Percentiles rank a stretch among this genome's conserved stretches.
phyloP scores from a whole-genome alignment of 30 jellyfish, hydroid and myxozoan genomes.

The Mastigias papua region DNA sequence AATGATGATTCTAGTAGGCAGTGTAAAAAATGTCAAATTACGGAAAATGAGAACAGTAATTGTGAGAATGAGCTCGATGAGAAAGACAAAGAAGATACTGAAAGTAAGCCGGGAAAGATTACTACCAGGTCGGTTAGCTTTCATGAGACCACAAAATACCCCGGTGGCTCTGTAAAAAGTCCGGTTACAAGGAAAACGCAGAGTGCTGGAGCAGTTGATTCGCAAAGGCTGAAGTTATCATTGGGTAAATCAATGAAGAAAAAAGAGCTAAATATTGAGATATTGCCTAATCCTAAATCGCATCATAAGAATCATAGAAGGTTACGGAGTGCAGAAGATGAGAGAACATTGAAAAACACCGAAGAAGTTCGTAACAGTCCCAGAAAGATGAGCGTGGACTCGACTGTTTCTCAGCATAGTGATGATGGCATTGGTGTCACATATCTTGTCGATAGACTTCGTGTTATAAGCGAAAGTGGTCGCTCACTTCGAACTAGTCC shows the following conservation, averaged over 20 bases:
- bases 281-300: slow-evolving; percentile 48
- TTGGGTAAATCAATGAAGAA: slow-evolving; percentile 10
- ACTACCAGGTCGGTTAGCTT: slow-evolving; percentile 47
- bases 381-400: slow-evolving; percentile 9
- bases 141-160: slow-evolving; percentile 27
- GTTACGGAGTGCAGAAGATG: slow-evolving; percentile 18
- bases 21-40: background rate
- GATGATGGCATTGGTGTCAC: slow-evolving; percentile 14
- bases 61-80: background rate
- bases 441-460: slow-evolving; percentile 53
- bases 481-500: slow-evolving; percentile 68
- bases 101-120: background rate
- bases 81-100: background rate
- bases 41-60: background rate
- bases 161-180: slow-evolving; percentile 3
- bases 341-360: background rate
- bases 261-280: slow-evolving; percentile 32
- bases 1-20: background rate
- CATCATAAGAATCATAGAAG: slow-evolving; percentile 10
- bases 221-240: slow-evolving; percentile 17
- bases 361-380: background rate
- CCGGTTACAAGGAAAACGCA: slow-evolving; percentile 44
- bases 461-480: slow-evolving; percentile 51
- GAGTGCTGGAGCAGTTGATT: slow-evolving; percentile 57
- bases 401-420: background rate